phyloP scores from a whole-genome alignment of 2,888 invertebrate species.

The Pyrrhosoma nymphula region DNA sequence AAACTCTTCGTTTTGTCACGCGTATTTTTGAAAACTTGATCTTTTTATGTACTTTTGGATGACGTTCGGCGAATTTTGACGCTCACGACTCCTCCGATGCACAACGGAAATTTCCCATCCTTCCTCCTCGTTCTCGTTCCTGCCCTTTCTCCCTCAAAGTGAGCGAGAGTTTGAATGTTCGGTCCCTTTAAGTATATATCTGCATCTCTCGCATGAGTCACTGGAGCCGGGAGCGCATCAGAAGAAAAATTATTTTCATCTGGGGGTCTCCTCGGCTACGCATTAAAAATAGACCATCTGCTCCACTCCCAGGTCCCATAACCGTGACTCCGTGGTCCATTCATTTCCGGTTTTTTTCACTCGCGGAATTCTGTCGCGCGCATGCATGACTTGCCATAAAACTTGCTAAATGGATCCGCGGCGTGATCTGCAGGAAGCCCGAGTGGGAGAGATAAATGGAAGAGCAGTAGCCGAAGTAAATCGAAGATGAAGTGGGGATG shows the following conservation, averaged over 20 bases:
- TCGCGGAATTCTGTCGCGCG: conserved; percentile 22
- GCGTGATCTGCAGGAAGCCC: background rate
- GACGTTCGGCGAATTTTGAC: background rate
- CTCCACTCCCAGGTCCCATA: conserved; percentile 49
- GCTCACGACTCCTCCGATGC: background rate
- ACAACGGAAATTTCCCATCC: background rate
- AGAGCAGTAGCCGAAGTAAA: background rate
- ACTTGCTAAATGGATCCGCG: background rate
- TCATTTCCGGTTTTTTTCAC: conserved; percentile 60
- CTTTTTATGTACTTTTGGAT: background rate
- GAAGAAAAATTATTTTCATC: conserved; percentile 46
- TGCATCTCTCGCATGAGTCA: conserved; percentile 4
- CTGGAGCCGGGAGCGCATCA: conserved; percentile 42
- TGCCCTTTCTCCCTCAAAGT: background rate
- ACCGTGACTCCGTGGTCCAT: conserved; percentile 51
- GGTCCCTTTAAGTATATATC: background rate
- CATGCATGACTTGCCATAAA: conserved; percentile 16
- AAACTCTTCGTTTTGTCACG: background rate
- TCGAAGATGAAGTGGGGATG: background rate
- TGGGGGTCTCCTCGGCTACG: conserved; percentile 21
- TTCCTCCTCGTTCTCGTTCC: background rate
- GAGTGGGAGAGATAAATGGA: background rate
- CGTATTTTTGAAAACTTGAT: background rate
- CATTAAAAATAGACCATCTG: conserved; percentile 44
- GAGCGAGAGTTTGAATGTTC: background rate